phyloP scores from a whole-genome alignment of 2,888 invertebrate species.

The Agonopterix heracliana region DNA sequence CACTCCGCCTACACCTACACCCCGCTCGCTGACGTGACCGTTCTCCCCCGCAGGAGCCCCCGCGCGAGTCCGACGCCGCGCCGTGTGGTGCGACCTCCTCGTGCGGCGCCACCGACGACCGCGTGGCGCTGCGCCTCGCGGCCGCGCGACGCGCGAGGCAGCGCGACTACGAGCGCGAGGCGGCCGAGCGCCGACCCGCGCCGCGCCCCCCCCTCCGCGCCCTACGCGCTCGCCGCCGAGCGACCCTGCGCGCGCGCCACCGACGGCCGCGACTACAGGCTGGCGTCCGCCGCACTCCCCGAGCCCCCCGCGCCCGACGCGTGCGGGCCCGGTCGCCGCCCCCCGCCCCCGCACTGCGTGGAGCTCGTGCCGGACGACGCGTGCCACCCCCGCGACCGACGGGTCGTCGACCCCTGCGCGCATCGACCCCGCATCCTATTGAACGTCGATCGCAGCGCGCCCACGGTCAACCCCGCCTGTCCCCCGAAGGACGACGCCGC shows the following conservation, averaged over 20 bases:
- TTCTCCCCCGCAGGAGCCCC: too few relatives aligned
- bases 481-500: not conserved
- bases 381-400: constrained; percentile 22
- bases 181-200: constrained; percentile 13
- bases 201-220: constrained; percentile 4
- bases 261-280: constrained; percentile 29
- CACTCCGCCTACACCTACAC: too few relatives aligned
- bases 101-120: constrained; percentile 21
- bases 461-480: not conserved
- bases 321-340: constrained; percentile 23
- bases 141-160: constrained; percentile 27
- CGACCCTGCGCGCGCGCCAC: constrained; percentile 30
- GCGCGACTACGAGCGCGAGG: constrained; percentile 21
- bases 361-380: constrained; percentile 24
- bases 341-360: constrained; percentile 27
- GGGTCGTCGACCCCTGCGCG: constrained; percentile 36
- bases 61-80: too few relatives aligned
- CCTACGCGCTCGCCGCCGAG: constrained; percentile 21
- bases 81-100: too few relatives aligned
- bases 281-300: constrained; percentile 8
- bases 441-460: constrained; percentile 30
- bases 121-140: constrained; percentile 16
- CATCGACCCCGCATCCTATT: constrained; percentile 36
- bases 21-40: too few relatives aligned
- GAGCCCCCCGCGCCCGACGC: constrained; percentile 3